Percentiles rank a stretch among this genome's conserved stretches.
These are phyloP conservation scores for Ptiloglossa arizonensis DNA, from an alignment of 1,140 invertebrate species.

Conservation along the genomic window DNA sequence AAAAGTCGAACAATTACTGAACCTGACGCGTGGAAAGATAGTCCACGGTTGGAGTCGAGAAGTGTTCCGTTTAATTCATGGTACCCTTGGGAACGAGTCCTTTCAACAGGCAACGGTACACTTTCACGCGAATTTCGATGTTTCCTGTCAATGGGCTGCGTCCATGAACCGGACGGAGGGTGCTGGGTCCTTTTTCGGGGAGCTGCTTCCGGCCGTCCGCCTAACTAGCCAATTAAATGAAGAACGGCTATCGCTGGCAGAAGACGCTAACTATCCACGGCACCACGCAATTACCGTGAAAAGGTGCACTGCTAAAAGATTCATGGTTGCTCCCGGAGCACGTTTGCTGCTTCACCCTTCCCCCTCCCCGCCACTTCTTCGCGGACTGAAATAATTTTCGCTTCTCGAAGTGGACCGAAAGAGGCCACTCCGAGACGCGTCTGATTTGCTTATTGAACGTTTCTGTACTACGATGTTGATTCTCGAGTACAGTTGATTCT, in stretches of 20 bases:
- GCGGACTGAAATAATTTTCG: conserved; percentile 55
- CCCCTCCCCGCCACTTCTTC: background rate
- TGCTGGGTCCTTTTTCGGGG: conserved; percentile 36
- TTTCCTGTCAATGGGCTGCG: conserved; percentile 40
- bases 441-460: too few relatives aligned
- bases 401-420: too few relatives aligned
- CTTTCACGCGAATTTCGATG: conserved; percentile 32
- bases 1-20: too few relatives aligned
- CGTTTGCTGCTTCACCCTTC: background rate
- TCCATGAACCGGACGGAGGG: conserved; percentile 20
- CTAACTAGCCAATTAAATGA: conserved; percentile 64
- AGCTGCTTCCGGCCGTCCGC: conserved; percentile 46
- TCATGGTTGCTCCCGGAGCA: conserved; percentile 59
- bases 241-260: conserved; percentile 47
- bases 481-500: too few relatives aligned
- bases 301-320: conserved; percentile 66
- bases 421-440: too few relatives aligned
- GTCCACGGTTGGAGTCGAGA: too few relatives aligned
- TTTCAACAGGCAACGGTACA: too few relatives aligned
- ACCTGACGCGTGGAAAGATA: too few relatives aligned
- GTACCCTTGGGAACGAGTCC: too few relatives aligned
- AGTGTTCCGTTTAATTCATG: too few relatives aligned
- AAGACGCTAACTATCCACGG: conserved; percentile 62
- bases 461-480: too few relatives aligned
- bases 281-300: conserved; percentile 65